Evolutionary conservation across 2,888 invertebrate genomes (phyloP), one percentile per base, ranked within the genome.

Genomic region (Latheticus oryzae): DNA sequence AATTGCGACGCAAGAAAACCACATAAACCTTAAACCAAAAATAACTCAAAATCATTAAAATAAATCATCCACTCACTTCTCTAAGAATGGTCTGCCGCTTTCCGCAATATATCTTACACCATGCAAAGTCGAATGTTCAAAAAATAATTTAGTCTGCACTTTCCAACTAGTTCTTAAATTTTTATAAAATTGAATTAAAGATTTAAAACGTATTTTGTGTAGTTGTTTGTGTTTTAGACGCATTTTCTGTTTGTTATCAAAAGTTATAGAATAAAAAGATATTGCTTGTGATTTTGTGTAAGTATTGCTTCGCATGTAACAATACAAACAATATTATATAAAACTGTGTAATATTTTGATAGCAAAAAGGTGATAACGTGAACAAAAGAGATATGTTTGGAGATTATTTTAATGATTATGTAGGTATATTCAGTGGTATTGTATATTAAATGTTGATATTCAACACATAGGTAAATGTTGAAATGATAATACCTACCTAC

Each of bases 51-150:
- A n/a, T n/a, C 0, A 24, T 11, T 16, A 0, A 28, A 3, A 15
- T 7, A 32, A 43, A 56, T 4, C 19, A n/a, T n/a, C n/a, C n/a
- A n/a, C n/a, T 73, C 70, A 90, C 91, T 88, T 90, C 79, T 92
- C 91, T 72, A 87, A 86, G 74, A 88, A 85, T 1, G 91, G 90
- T 35, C 91, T 79, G 11, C 86, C 87, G 58, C 84, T 82, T 74
- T 91, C 90, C 1, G 90, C 88, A 48, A 91, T 89, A 68, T 91
- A 91, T 13, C 88, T 83, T 0, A 92, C 88, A 8, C 91, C 91
- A 73, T 91, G 91, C 23, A 91, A 79, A 0, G 89, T 89, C 0
- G 89, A 89, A 71, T 90, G 87, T 67, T 88, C 85, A 70, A 90
- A 90, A 76, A 89, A 90, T 71, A 89, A 86, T 54, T 85, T 85